Conservation (phyloP, 2,888 invertebrate genomes). For the Ectropis crepuscularia region DNA sequence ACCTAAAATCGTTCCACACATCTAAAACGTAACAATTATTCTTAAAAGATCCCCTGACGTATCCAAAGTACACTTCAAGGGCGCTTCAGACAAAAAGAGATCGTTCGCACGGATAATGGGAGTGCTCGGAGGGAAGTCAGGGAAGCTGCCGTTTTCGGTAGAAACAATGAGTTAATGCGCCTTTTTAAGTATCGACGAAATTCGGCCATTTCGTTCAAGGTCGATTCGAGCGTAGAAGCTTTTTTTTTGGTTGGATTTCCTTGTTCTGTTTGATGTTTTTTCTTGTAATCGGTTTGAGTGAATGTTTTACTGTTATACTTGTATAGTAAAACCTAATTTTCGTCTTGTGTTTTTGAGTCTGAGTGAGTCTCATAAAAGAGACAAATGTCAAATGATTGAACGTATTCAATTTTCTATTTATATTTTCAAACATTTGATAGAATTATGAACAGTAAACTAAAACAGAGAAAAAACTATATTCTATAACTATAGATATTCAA, state of each 20-base stretch:
- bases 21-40: constrained; percentile 30
- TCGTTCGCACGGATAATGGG: constrained; percentile 35
- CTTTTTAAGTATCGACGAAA: constrained; percentile 32
- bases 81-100: constrained; percentile 35
- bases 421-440: no score
- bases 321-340: no score
- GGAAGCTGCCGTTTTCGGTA: constrained; percentile 30
- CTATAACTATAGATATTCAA: no score
- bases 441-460: no score
- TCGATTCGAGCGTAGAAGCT: constrained; percentile 14
- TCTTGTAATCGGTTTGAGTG: no score
- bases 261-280: background rate
- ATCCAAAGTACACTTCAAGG: constrained; percentile 27
- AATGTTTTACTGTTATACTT: no score
- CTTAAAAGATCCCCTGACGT: constrained; percentile 24
- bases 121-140: constrained; percentile 27
- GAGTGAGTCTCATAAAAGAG: no score
- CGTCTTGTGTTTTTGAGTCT: no score
- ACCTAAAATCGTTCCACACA: background rate
- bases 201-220: constrained; percentile 28
- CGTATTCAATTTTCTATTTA: no score
- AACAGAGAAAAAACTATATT: no score
- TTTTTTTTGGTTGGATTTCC: constrained; percentile 1
- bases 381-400: no score
- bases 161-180: constrained; percentile 36